These are phyloP conservation scores for Philonicus albiceps DNA, from an alignment of 2,888 invertebrate genomes.

Conservation along the genomic window DNA sequence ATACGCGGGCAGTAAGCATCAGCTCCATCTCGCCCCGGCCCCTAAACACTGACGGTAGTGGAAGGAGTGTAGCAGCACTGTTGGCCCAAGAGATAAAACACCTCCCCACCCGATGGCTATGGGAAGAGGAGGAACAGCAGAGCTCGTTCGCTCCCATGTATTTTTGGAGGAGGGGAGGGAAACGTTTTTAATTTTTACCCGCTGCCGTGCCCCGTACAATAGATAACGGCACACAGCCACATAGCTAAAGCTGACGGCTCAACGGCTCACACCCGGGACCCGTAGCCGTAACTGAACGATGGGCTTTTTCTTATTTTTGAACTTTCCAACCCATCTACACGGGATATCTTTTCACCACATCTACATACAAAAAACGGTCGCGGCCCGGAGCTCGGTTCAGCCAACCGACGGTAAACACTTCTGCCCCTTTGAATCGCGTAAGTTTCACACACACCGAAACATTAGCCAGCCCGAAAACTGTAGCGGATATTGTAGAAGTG, in stretches of 20 bases:
- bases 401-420: constrained; percentile 37
- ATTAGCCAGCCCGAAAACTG: not conserved
- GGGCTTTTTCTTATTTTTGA: constrained; percentile 41
- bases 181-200: not conserved
- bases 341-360: not conserved
- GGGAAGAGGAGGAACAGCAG: not conserved
- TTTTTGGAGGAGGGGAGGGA: not conserved
- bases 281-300: not conserved
- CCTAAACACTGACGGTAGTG: not conserved
- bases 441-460: not conserved
- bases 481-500: not conserved
- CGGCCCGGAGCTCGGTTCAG: not conserved
- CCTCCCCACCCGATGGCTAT: constrained; percentile 7
- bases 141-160: not conserved
- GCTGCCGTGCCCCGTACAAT: not conserved
- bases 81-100: not conserved
- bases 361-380: not conserved
- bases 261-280: not conserved
- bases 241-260: not conserved
- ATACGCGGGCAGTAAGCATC: not conserved
- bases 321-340: constrained; percentile 15
- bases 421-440: not conserved
- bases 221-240: constrained; percentile 12
- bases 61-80: not conserved
- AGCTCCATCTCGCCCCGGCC: not conserved